These are phyloP conservation scores for Bos javanicus DNA, from an alignment of 2,113 vertebrate genomes.

Conservation along the genomic window DNA sequence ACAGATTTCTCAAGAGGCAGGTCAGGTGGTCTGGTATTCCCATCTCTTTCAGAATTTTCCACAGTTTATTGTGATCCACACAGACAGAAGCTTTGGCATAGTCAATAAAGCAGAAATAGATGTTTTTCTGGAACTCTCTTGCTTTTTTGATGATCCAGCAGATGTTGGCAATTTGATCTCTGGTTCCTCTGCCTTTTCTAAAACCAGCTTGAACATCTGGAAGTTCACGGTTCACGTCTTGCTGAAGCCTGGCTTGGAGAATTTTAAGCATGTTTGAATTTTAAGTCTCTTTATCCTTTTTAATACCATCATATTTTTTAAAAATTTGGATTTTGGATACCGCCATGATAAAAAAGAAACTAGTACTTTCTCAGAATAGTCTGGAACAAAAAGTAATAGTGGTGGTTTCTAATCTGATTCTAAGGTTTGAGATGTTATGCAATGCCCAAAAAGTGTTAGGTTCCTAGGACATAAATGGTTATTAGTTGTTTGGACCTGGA, in stretches of 20 bases:
- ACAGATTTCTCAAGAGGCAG: too few species aligned
- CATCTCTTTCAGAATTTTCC: too few species aligned
- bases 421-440: not conserved
- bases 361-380: not conserved
- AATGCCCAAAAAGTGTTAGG: not conserved
- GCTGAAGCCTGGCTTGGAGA: not conserved
- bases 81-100: too few species aligned
- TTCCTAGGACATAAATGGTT: not conserved
- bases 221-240: accelerated
- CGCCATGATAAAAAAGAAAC: not conserved
- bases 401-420: not conserved
- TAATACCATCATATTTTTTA: not conserved
- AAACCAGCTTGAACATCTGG: not conserved
- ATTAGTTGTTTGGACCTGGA: not conserved
- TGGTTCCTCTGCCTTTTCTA: not conserved
- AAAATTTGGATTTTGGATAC: not conserved
- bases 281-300: not conserved
- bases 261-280: not conserved
- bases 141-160: too few species aligned
- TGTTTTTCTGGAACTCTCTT: too few species aligned
- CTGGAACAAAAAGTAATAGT: not conserved
- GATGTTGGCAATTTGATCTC: too few species aligned
- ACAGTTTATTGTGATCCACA: too few species aligned
- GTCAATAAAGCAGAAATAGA: too few species aligned
- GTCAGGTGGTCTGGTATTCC: too few species aligned